Evolutionary conservation across 2,888 invertebrate species (phyloP).

Genomic region (Orthosia cruda): DNA sequence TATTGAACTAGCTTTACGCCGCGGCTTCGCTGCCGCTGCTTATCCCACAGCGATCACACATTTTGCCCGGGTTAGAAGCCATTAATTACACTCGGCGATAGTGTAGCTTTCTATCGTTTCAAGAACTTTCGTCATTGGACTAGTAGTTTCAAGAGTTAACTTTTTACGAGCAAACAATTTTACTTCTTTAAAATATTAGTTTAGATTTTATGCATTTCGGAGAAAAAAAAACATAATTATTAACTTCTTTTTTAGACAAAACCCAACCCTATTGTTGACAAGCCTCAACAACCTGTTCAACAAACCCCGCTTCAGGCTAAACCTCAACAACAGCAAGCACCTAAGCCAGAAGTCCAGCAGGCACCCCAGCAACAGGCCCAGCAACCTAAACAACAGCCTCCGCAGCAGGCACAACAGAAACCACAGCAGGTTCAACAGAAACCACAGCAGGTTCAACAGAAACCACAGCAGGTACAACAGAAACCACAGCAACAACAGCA

Average conservation of each 20-base stretch:
- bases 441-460: conserved; percentile 66
- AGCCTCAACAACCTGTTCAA: conserved; percentile 59
- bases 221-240: background rate
- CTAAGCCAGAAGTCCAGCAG: conserved; percentile 62
- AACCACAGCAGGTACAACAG: conserved; percentile 60
- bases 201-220: background rate
- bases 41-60: too few species aligned
- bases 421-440: conserved; percentile 67
- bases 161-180: background rate
- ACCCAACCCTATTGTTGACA: conserved; percentile 59
- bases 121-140: too few species aligned
- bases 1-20: too few species aligned
- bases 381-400: conserved; percentile 62
- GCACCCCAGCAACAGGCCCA: conserved; percentile 64
- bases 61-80: too few species aligned
- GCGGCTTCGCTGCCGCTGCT: too few species aligned
- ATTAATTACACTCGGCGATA: too few species aligned
- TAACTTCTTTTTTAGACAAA: conserved; percentile 56
- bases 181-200: background rate
- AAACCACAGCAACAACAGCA: conserved; percentile 65
- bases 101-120: too few species aligned
- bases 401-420: conserved; percentile 63
- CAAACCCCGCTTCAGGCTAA: conserved; percentile 48
- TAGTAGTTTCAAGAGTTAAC: too few species aligned
- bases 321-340: conserved; percentile 53